phyloP scores from a whole-genome alignment of 2,113 vertebrate genomes.

The Leucosticte australis region DNA sequence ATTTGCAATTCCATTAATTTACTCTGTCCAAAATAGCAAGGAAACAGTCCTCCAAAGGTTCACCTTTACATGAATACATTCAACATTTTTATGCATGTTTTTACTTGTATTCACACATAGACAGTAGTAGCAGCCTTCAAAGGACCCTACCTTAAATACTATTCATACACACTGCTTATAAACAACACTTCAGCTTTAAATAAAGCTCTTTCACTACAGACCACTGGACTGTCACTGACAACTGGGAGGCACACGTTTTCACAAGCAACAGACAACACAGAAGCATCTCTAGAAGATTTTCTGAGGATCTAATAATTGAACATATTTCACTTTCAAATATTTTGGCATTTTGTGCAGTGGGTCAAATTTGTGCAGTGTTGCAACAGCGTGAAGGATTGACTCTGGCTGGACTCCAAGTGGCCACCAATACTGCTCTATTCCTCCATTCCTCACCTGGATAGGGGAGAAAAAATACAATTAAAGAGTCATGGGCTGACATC shows the following conservation, averaged over 20 bases:
- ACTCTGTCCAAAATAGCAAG: not conserved
- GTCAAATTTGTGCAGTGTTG: not conserved
- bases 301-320: not conserved
- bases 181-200: not conserved
- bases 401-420: not conserved
- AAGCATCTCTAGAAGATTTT: not conserved
- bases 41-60: not conserved
- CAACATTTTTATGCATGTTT: not conserved
- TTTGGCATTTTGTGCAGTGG: not conserved
- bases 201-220: not conserved
- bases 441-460: not conserved
- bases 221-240: not conserved
- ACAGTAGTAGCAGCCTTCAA: not conserved
- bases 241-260: fast-evolving
- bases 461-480: not conserved
- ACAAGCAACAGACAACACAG: not conserved
- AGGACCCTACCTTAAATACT: not conserved
- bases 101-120: not conserved
- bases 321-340: not conserved
- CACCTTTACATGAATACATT: not conserved
- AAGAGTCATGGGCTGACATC: not conserved
- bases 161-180: not conserved
- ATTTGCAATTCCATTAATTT: not conserved
- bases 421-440: not conserved
- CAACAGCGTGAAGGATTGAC: fast-evolving